Conservation (phyloP, 2,888 invertebrate species). For the Drosophila melanosoma region DNA sequence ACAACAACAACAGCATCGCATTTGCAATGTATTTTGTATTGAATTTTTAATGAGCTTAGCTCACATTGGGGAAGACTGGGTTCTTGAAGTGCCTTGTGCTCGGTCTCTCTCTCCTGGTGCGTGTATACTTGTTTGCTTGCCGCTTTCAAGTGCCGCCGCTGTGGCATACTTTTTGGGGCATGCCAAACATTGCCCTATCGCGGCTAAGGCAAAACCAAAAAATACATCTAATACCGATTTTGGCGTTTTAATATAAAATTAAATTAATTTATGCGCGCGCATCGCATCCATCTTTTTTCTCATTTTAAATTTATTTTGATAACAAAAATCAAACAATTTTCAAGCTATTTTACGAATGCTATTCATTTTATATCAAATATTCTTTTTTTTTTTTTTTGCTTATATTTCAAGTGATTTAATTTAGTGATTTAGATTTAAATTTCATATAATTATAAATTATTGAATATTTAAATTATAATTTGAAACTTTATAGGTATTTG, state of each 20-base stretch:
- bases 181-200: conserved; percentile 2
- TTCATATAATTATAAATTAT: not conserved
- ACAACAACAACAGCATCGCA: conserved; percentile 24
- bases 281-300: not conserved
- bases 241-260: conserved; percentile 17
- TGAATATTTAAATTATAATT: not conserved
- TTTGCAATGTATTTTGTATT: conserved; percentile 73
- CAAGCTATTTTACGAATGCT: not conserved
- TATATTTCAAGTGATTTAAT: not conserved
- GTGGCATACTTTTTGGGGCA: conserved; percentile 45
- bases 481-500: not conserved
- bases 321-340: conserved; percentile 24
- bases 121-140: conserved; percentile 47
- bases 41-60: conserved; percentile 77
- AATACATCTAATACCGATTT: not conserved
- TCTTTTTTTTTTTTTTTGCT: not conserved
- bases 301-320: conserved; percentile 8
- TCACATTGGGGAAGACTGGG: conserved; percentile 18
- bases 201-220: conserved; percentile 6
- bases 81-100: conserved; percentile 26
- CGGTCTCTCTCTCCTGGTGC: conserved; percentile 13
- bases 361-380: not conserved
- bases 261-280: conserved; percentile 18
- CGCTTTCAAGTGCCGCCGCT: conserved; percentile 21
- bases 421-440: not conserved